Evolutionary conservation across 2,113 vertebrate species (phyloP), one percentile per base, ranked within the genome.

Genomic region (Apaloderma vittatum): DNA sequence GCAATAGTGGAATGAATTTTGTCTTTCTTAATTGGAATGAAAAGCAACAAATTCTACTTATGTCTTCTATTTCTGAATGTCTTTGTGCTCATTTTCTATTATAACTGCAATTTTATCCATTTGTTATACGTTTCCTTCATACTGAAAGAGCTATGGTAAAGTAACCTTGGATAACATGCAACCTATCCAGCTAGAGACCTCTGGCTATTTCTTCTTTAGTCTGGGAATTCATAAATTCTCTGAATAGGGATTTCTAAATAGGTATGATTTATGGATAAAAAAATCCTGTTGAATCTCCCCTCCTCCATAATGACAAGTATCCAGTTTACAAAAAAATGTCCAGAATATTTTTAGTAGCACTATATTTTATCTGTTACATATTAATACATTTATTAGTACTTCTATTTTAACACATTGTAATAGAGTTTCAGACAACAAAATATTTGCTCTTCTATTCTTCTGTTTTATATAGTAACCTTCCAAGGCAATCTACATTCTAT

Each of bases 21-120:
- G 70, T 88, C 51, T 68, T 84, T 93, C 78, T 91, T 88, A 91
- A 71, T 59, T 61, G 81, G 21, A 75, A 84, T 45, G 29, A 88
- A 94, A 22, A 94, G 82, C 23, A 93, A 88, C 49, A 93, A 91
- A 84, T 77, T 79, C 74, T 70, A 52, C 45, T 82, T 86, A 58
- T 12, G 46, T n/a, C 46, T 96, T 90, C 66, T 85, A 82, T 88
- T 90, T 95, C 86, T 78, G 90, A 90, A 85, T 40, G 66, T 11
- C 26, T 76, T 91, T 85, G 34, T 90, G 62, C 7, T 73, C 24
- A 43, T 74, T 94, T 93, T 86, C 71, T 54, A 67, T 58, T 79
- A 67, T 55, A 85, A 88, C 10, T 6, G 4, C 46, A 87, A 75
- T 91, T 87, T 85, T 48, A 75, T 70, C 51, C 6, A 58, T 62